Percentiles rank a stretch among this genome's conserved stretches.
phyloP scores from a whole-genome alignment of 2,797 vertebrate species.

The Trichosurus vulpecula region DNA sequence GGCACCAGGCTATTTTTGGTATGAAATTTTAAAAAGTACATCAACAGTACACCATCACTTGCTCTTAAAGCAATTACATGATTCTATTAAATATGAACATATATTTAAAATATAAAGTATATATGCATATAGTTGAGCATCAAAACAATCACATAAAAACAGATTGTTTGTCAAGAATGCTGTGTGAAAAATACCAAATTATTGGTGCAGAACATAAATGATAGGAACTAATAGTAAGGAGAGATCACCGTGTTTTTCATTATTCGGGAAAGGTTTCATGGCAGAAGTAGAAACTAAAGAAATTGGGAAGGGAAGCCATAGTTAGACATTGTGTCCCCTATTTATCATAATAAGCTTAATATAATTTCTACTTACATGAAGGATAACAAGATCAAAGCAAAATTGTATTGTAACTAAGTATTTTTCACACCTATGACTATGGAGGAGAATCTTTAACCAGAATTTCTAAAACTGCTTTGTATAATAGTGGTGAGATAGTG shows the following conservation, averaged over 20 bases:
- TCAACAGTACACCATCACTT: no score
- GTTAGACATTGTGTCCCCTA: not conserved
- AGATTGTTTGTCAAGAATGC: not conserved
- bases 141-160: not conserved
- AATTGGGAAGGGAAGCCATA: not conserved
- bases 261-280: not conserved
- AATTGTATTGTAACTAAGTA: not conserved
- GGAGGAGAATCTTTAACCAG: not conserved
- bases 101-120: no score
- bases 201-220: not conserved
- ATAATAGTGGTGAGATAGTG: not conserved
- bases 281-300: not conserved
- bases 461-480: not conserved
- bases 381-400: not conserved
- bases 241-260: not conserved
- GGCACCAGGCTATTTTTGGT: no score
- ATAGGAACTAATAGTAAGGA: not conserved
- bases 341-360: not conserved
- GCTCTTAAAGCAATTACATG: no score
- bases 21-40: no score
- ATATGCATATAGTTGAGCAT: no score
- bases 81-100: no score
- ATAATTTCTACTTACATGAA: not conserved
- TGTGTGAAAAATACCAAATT: not conserved
- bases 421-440: not conserved